Evolutionary conservation across 2,113 vertebrate genomes (phyloP).

Genomic region (Semnornis frantzii): DNA sequence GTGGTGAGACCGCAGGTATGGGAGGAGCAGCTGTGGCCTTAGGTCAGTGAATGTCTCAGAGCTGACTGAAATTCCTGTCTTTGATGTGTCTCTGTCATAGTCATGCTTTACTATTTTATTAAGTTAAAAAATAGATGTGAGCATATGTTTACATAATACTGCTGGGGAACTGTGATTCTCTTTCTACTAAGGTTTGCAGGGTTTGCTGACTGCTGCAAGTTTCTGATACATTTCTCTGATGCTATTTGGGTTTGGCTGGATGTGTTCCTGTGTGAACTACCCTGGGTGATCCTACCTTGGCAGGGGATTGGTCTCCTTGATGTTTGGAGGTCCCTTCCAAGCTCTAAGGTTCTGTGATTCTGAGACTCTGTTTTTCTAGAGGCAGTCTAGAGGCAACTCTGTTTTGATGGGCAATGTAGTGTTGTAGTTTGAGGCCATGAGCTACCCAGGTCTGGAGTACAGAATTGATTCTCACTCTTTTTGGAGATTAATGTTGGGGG

Average conservation of each 20-base stretch:
- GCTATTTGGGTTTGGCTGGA: neutral
- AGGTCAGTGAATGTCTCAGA: neutral
- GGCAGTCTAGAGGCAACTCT: neutral
- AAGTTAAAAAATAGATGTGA: neutral
- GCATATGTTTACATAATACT: neutral
- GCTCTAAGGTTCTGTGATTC: too few relatives aligned
- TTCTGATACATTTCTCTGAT: neutral
- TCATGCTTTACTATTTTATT: neutral
- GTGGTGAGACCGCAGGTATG: neutral
- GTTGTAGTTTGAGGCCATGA: too few relatives aligned
- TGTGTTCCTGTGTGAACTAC: neutral
- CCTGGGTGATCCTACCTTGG: too few relatives aligned
- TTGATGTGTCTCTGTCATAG: neutral
- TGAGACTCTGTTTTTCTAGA: neutral
- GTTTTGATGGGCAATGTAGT: neutral
- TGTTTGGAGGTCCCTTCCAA: too few relatives aligned
- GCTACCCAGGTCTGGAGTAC: too few relatives aligned
- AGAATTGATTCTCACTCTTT: too few relatives aligned
- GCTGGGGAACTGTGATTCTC: neutral
- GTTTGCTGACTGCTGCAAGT: neutral
- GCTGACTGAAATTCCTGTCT: neutral
- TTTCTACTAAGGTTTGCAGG: neutral
- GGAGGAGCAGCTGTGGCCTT: neutral
- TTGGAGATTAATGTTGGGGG: too few relatives aligned
- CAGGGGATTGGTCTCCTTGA: too few relatives aligned